Base-by-base conservation (phyloP, 2,888 invertebrate species). In the Aromia moschata region DNA sequence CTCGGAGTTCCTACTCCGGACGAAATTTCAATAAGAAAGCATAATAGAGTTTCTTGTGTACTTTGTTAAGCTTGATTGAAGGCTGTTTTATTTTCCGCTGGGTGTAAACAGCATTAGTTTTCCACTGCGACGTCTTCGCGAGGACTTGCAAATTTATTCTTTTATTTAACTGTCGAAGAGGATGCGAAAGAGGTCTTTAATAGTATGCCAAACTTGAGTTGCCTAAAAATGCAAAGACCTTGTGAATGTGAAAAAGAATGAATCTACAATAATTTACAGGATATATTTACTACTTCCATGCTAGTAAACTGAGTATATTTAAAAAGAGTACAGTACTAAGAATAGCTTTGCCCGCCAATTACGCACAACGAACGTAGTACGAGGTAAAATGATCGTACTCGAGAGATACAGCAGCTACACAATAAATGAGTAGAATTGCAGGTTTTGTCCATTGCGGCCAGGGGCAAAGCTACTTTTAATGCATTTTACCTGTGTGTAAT, bases 1-100 rank as follows among this genome's bases (percentile, higher is more conserved):
- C 18, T 33, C 16, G 16, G 11, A 5, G 9, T 33, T 33, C 1
- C n/a, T 36, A 36, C 36, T 16, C 33, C 16, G 16, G 14, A 18
- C 11, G 18, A 10, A 25, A 31, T 33, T 18, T 46, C 36, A 46
- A 46, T 46, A 17, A 46, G 17, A 10, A 17, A 46, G 17, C 33
- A 31, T 46, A 46, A 33, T 17, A 16, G 33, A 36, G 16, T 46
- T 46, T 17, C 36, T 31, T n/a, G 25, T 17, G 46, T 46, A 17
- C 31, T 33, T 36, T 36, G 36, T 16, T 43, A 20, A 43, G 17
- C 43, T 20, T 18, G 9, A n/a, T 10, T n/a, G 43, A 18, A 20
- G 33, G 33, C 16, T 17, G 36, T 17, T 46, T 46, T 46, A n/a
- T 18, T 16, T 33, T 46, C 36, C 14, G 33, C 17, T 12, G 33